Evolutionary conservation across 2,888 invertebrate genomes (phyloP).

Genomic region (Pardosa pseudoannulata): DNA sequence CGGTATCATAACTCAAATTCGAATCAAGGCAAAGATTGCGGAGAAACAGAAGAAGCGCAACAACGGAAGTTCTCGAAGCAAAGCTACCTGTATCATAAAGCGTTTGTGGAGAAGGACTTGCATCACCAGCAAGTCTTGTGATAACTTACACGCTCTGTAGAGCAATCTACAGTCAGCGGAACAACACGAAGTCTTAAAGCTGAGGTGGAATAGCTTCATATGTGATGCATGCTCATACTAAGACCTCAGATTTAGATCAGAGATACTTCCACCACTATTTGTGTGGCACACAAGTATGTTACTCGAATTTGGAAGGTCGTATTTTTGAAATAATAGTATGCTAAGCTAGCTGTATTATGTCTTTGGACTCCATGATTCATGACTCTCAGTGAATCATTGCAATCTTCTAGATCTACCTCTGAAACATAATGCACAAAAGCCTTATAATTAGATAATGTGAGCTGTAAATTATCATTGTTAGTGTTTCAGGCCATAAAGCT

Average conservation of each 20-base stretch:
- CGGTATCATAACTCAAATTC: constrained; percentile 93
- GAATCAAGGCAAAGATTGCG: constrained; percentile 82
- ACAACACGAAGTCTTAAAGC: neutral
- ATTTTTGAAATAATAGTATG: neutral
- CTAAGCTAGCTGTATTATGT: too few species aligned
- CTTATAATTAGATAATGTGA: too few species aligned
- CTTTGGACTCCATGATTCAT: too few species aligned
- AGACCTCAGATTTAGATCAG: too few species aligned
- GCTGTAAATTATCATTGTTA: too few species aligned
- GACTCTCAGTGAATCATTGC: too few species aligned
- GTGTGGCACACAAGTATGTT: neutral
- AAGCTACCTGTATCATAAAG: constrained; percentile 88
- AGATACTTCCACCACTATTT: neutral
- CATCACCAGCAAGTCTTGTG: constrained; percentile 80
- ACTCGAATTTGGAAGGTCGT: neutral
- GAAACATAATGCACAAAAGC: too few species aligned
- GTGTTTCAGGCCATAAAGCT: too few species aligned
- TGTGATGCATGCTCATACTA: too few species aligned
- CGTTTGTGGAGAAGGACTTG: constrained; percentile 84
- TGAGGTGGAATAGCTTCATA: too few species aligned
- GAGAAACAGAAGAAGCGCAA: constrained; percentile 31
- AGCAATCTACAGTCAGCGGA: neutral
- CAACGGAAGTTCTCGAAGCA: constrained; percentile 75
- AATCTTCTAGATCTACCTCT: too few species aligned
- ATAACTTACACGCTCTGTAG: constrained; percentile 80